phyloP scores from a whole-genome alignment of 2,113 vertebrate genomes.

The Elephas maximus region DNA sequence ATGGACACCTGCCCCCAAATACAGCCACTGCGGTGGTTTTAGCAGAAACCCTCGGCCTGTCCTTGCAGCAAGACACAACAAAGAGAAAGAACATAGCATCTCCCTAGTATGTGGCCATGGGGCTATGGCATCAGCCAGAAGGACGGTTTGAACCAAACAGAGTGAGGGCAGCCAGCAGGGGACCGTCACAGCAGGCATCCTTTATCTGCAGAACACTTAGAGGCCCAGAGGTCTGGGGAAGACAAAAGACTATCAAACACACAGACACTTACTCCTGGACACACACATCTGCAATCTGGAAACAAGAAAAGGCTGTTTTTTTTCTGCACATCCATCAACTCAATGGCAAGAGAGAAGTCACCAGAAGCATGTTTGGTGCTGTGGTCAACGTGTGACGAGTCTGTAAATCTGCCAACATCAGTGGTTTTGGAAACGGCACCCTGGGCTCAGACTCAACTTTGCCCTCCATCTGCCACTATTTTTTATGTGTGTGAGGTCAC shows the following conservation, averaged over 20 bases:
- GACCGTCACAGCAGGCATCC: background rate
- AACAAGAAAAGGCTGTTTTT: slow-evolving; percentile 72
- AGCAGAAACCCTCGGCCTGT: background rate
- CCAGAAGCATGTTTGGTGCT: background rate
- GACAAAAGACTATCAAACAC: fast-evolving
- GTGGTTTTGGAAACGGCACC: background rate
- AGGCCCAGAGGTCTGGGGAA: background rate
- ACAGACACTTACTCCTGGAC: slow-evolving; percentile 74
- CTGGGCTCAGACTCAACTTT: background rate
- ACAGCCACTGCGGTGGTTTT: fast-evolving
- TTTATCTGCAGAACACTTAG: slow-evolving; percentile 3
- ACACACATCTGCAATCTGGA: slow-evolving; percentile 72
- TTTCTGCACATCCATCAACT: slow-evolving; percentile 20
- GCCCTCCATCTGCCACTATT: background rate
- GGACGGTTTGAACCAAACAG: background rate
- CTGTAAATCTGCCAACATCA: background rate
- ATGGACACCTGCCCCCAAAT: background rate
- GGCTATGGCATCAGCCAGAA: background rate
- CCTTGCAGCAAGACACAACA: background rate
- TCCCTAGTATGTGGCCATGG: background rate
- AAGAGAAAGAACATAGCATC: background rate
- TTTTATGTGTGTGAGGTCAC: background rate
- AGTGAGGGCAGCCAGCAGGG: background rate
- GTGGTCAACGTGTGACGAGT: too few species aligned
- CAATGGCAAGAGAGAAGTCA: background rate